Evolutionary conservation across 2,888 invertebrate genomes (phyloP).

Genomic region (Adineta ricciae): DNA sequence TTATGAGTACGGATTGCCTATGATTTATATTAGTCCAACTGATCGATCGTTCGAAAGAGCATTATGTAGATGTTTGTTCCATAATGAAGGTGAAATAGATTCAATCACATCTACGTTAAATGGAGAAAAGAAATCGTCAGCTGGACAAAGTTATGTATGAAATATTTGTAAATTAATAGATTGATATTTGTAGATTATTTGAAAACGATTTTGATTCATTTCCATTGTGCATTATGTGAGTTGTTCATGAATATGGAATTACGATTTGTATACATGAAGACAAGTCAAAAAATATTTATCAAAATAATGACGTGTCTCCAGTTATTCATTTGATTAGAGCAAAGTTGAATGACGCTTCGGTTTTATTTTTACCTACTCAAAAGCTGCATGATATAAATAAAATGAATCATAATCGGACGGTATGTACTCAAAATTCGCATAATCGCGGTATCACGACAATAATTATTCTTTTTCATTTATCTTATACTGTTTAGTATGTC

Average conservation of each 20-base stretch:
- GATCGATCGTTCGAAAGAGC: too few species aligned
- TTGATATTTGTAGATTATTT: neutral
- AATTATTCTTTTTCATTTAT: too few species aligned
- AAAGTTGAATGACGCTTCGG: neutral
- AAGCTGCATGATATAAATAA: neutral
- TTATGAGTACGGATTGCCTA: too few species aligned
- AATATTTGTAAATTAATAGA: neutral
- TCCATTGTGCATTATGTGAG: neutral
- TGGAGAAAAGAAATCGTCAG: too few species aligned
- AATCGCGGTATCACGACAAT: too few species aligned
- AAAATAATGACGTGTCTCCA: neutral
- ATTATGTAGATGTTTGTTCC: too few species aligned
- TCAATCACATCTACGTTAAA: too few species aligned
- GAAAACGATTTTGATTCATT: neutral
- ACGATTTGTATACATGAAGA: neutral
- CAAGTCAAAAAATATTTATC: neutral
- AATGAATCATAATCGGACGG: neutral
- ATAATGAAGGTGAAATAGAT: too few species aligned
- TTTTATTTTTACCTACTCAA: neutral
- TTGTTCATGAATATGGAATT: neutral
- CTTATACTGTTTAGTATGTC: too few species aligned
- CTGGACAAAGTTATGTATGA: too few species aligned
- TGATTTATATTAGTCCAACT: too few species aligned
- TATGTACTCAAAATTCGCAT: too few species aligned
- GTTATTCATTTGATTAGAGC: neutral